These are phyloP conservation scores for Zaprionus kolodkinae DNA, from an alignment of 1,140 invertebrate genomes.

Conservation along the genomic window DNA sequence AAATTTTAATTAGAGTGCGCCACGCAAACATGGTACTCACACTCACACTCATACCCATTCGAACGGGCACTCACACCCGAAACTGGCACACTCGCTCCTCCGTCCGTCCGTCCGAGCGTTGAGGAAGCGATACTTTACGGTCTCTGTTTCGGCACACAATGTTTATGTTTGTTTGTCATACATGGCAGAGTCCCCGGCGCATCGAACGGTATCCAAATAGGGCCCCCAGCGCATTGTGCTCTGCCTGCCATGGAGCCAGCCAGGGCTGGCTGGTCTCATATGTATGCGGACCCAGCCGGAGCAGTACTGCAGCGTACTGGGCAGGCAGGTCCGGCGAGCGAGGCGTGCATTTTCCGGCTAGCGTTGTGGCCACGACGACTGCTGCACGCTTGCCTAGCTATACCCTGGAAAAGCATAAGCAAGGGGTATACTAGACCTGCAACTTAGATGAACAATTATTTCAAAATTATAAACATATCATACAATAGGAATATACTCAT, in stretches of 20 bases:
- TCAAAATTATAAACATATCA: too few species aligned
- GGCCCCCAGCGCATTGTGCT: slow-evolving; percentile 71
- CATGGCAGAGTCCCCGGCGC: slow-evolving; percentile 71
- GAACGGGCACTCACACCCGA: background rate
- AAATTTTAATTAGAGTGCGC: slow-evolving; percentile 80
- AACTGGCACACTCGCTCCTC: background rate
- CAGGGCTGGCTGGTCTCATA: too few species aligned
- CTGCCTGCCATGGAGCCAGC: slow-evolving; percentile 2
- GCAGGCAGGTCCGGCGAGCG: slow-evolving; percentile 34
- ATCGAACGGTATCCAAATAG: slow-evolving; percentile 79
- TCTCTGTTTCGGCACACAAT: slow-evolving; percentile 73
- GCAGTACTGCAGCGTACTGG: slow-evolving; percentile 2
- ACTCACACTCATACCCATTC: background rate
- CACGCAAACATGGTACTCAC: slow-evolving; percentile 63
- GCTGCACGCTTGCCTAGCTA: background rate
- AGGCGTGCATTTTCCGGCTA: slow-evolving; percentile 54
- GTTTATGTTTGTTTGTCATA: slow-evolving; percentile 82
- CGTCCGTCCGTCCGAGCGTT: background rate
- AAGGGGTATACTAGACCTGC: background rate
- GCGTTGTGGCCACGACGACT: slow-evolving; percentile 44
- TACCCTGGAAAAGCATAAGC: background rate
- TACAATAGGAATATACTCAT: too few species aligned
- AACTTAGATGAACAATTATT: background rate
- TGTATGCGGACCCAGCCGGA: background rate
- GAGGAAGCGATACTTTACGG: slow-evolving; percentile 70